Evolutionary conservation across 2,797 vertebrate genomes (phyloP).

Genomic region (Natrix natrix): DNA sequence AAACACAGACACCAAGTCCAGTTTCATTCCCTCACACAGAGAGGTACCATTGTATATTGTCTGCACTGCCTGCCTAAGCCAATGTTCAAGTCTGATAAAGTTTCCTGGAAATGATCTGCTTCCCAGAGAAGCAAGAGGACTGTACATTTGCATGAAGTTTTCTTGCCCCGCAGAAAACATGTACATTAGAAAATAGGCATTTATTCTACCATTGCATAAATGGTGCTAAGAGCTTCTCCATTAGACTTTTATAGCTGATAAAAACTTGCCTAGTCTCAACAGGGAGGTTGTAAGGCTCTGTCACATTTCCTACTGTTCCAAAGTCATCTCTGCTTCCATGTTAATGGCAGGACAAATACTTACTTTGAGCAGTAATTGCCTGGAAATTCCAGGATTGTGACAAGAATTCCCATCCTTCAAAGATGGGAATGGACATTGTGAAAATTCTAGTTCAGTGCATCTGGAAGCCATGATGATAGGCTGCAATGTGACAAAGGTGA

Average conservation of each 20-base stretch:
- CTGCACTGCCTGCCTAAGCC: neutral
- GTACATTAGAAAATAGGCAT: constrained; percentile 45
- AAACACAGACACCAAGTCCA: neutral
- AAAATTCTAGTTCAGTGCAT: neutral
- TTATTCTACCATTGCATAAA: constrained; percentile 63
- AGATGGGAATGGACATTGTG: neutral
- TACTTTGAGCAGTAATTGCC: neutral
- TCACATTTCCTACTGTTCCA: neutral
- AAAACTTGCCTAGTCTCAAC: constrained; percentile 54
- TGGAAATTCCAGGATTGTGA: neutral
- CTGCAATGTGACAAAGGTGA: neutral
- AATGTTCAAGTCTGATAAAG: neutral
- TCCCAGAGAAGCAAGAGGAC: constrained; percentile 3
- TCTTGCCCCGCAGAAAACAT: constrained; percentile 36
- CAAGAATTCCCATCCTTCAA: neutral
- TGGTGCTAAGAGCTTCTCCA: constrained; percentile 59
- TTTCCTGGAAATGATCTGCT: neutral
- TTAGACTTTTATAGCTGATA: constrained; percentile 62
- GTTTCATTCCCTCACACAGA: neutral
- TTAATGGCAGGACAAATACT: constrained; percentile 19
- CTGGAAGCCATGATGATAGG: neutral
- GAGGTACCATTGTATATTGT: neutral
- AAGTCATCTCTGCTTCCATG: constrained; percentile 16
- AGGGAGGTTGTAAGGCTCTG: constrained; percentile 35
- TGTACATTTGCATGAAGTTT: constrained; percentile 39